Conservation (phyloP, 2,113 vertebrate species). For the Hyperopisus bebe region DNA sequence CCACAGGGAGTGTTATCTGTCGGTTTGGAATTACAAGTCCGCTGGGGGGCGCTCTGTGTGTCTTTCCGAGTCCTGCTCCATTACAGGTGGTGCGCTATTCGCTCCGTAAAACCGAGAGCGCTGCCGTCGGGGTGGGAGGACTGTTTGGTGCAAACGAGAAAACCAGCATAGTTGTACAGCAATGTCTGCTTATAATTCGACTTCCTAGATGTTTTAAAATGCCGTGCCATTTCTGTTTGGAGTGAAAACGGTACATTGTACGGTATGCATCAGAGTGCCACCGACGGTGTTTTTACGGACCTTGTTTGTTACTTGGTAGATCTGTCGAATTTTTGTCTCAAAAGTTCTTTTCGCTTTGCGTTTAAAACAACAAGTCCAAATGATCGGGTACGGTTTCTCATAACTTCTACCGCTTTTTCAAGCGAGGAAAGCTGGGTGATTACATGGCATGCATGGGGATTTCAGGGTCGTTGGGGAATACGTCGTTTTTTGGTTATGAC, state of each 20-base stretch:
- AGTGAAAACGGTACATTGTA: neutral
- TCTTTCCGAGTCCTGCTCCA: neutral
- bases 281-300: neutral
- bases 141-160: neutral
- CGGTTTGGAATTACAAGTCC: neutral
- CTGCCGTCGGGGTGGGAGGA: neutral
- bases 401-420: neutral
- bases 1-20: neutral
- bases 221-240: neutral
- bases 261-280: neutral
- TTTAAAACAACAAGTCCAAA: neutral
- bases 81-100: neutral
- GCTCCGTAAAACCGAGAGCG: neutral
- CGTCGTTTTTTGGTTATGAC: neutral
- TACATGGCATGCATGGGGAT: neutral
- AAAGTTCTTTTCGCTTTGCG: neutral
- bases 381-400: neutral
- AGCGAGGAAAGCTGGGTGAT: neutral
- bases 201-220: neutral
- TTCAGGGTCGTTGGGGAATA: neutral
- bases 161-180: neutral
- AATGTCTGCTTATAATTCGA: neutral
- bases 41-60: neutral
- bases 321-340: neutral
- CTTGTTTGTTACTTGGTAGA: neutral